A percentile compares a stretch with the other conserved stretches of the same genome.
phyloP scores from a whole-genome alignment of 2,888 invertebrate genomes.

The Abrostola triplasia region DNA sequence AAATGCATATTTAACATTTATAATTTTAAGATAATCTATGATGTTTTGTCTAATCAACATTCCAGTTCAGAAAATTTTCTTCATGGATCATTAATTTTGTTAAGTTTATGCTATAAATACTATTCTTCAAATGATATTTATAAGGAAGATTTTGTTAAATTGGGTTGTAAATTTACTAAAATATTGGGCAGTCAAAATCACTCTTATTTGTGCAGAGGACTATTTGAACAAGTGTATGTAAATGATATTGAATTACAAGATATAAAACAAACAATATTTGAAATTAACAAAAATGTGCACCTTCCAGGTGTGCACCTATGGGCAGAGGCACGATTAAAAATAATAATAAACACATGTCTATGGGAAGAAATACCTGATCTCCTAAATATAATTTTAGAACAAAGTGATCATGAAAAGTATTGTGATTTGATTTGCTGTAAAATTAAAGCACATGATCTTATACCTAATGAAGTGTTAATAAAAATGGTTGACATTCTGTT shows the following conservation, averaged over 20 bases:
- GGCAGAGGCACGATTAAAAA: conserved; percentile 68
- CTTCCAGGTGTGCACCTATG: conserved; percentile 71
- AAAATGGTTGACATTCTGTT: conserved; percentile 65
- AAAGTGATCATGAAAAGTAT: conserved; percentile 68
- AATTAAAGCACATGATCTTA: conserved; percentile 54
- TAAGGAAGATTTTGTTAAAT: conserved; percentile 45
- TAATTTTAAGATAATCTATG: conserved; percentile 63
- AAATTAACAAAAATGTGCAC: conserved; percentile 56
- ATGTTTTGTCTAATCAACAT: conserved; percentile 55
- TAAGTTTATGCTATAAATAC: conserved; percentile 65
- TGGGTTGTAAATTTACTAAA: conserved; percentile 57
- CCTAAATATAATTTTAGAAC: conserved; percentile 61
- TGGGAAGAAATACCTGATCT: conserved; percentile 67
- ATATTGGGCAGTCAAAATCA: conserved; percentile 55
- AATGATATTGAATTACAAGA: conserved; percentile 38
- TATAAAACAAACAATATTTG: conserved; percentile 62
- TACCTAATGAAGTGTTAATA: conserved; percentile 54
- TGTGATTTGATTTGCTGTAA: conserved; percentile 66
- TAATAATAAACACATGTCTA: conserved; percentile 57
- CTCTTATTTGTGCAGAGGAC: conserved; percentile 72
- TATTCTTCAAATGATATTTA: conserved; percentile 43
- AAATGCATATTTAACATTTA: conserved; percentile 81
- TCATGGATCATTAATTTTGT: conserved; percentile 77
- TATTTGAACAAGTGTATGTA: conserved; percentile 64
- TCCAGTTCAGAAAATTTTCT: conserved; percentile 71